Conservation (phyloP, 2,888 invertebrate species). For the Mythimna pallens region DNA sequence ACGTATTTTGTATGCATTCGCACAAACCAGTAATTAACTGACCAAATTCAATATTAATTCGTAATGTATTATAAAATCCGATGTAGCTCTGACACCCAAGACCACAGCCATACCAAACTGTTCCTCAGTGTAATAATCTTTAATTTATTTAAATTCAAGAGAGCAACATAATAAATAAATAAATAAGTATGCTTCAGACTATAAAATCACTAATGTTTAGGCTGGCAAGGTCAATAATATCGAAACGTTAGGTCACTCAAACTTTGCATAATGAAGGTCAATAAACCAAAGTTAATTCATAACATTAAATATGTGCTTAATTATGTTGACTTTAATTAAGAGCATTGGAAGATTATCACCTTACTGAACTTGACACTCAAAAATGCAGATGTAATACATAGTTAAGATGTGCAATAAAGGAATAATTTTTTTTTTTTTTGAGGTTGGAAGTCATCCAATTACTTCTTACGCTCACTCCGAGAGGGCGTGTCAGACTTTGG, state of each 20-base stretch:
- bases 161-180: conserved; percentile 14
- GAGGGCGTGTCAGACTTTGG: too few relatives aligned
- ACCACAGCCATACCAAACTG: neutral
- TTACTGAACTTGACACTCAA: conserved; percentile 42
- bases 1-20: neutral
- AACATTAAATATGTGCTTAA: conserved; percentile 13
- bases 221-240: conserved; percentile 39
- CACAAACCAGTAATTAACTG: neutral
- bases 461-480: too few relatives aligned
- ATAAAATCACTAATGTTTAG: conserved; percentile 13
- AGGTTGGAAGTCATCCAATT: too few relatives aligned
- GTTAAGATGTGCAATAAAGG: too few relatives aligned
- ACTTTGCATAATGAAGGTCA: conserved; percentile 58
- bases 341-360: neutral
- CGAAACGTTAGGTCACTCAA: conserved; percentile 39
- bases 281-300: conserved; percentile 29
- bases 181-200: conserved; percentile 19
- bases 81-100: neutral
- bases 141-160: conserved; percentile 32
- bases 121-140: neutral
- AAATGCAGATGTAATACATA: neutral
- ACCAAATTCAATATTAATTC: neutral
- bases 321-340: conserved; percentile 15
- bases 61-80: neutral
- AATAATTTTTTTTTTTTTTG: too few relatives aligned